phyloP scores from a whole-genome alignment of 2,113 vertebrate genomes.

The Sorex araneus region DNA sequence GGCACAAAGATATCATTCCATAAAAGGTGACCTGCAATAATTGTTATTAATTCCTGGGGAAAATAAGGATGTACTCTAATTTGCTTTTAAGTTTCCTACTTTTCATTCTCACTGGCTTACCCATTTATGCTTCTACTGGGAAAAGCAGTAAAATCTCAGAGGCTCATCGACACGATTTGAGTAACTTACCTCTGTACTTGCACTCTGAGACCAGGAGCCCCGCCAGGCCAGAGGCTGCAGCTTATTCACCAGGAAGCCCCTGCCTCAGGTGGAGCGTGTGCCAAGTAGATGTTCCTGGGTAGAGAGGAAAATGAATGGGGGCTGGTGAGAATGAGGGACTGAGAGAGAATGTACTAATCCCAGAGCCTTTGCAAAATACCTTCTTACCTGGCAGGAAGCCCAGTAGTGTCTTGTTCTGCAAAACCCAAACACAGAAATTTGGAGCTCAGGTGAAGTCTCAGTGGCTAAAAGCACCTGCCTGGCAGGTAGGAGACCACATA shows the following conservation, averaged over 20 bases:
- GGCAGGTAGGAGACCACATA: too few species aligned
- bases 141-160: slow-evolving; percentile 5
- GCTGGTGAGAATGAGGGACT: neutral
- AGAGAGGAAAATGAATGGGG: neutral
- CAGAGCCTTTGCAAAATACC: neutral
- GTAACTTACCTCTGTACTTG: neutral
- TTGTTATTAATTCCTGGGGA: neutral
- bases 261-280: neutral
- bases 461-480: too few species aligned
- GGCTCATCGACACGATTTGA: neutral
- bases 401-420: neutral
- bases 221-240: neutral
- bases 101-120: neutral
- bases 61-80: neutral
- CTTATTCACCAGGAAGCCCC: neutral
- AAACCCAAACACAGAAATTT: neutral
- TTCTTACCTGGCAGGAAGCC: neutral
- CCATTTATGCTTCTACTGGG: neutral
- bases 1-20: neutral
- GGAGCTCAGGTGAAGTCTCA: too few species aligned
- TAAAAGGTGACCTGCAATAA: neutral
- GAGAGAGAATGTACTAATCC: neutral
- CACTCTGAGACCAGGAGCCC: neutral
- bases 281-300: neutral
- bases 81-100: slow-evolving; percentile 33